Base-by-base conservation (phyloP, 2,113 vertebrate genomes). In the Varanus komodoensis region DNA sequence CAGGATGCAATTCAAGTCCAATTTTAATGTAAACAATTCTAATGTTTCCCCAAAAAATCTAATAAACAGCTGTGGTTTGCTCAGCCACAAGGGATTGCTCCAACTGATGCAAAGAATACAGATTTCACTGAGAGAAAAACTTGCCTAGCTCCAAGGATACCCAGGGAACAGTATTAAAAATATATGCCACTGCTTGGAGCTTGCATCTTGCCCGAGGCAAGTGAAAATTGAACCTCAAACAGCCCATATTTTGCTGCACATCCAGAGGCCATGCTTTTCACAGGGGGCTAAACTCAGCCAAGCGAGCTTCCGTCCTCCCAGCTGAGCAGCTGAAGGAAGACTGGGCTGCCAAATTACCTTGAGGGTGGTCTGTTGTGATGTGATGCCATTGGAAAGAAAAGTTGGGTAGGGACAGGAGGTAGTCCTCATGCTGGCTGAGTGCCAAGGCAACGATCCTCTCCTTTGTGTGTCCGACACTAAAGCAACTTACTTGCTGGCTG, bases 11-110 rank as follows among this genome's bases (percentile, higher is more conserved):
- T 67, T 87, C 86, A 90, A 93, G 94, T 93, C 94, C 92, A 87
- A 91, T 75, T 94, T 93, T 94, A 95, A 93, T 91, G 84, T 81
- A 84, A 95, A 91, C 90, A 92, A 86, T 19, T 87, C 74, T 79
- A 79, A 82, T 90, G 93, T 84, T 88, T 88, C 74, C 89, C 48
- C 48, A 64, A 79, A 74, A 91, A 91, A 88, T 85, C 64, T 80
- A 91, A 89, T 82, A 93, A 89, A 27, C 34, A 67, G 21, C 64
- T 89, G 15, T 84, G 27, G 8, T 61, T 89, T 87, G 80, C 68
- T 11, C 75, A 84, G 67, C 57, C 88, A n/a, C 85, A 19, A 15
- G 81, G 80, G 86, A 84, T 82, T 69, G 52, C 61, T 71, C 54
- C 80, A 8, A 78, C 14, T 81, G 73, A 83, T 87, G 69, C 48